These are phyloP conservation scores for Matsumyia berberina DNA, from an alignment of 2,888 invertebrate genomes.

Conservation along the genomic window DNA sequence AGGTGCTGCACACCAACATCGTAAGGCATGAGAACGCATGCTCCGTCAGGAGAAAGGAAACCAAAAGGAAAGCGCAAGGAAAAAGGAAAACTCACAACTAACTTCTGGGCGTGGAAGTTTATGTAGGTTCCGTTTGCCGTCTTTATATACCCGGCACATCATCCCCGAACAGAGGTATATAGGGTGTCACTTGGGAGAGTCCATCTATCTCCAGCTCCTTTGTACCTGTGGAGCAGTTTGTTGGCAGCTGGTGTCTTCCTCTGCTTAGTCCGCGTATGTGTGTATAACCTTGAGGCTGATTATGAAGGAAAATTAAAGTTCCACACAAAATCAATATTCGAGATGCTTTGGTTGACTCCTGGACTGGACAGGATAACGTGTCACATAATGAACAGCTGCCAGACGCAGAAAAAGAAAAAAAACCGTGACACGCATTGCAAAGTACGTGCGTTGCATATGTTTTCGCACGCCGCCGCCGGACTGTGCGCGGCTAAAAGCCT, in stretches of 20 bases:
- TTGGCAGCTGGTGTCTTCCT: conserved; percentile 44
- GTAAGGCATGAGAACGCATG: conserved; percentile 71
- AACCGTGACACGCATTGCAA: conserved; percentile 63
- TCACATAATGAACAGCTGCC: conserved; percentile 72
- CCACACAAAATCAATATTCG: conserved; percentile 71
- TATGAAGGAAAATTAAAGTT: conserved; percentile 67
- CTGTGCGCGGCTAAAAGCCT: conserved; percentile 20
- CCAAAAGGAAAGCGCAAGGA: conserved; percentile 55
- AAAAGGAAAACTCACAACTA: conserved; percentile 13
- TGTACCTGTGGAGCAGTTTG: conserved; percentile 69
- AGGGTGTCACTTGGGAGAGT: conserved; percentile 56
- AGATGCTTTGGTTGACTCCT: conserved; percentile 41
- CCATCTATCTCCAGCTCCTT: conserved; percentile 68
- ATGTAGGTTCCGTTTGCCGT: conserved; percentile 62
- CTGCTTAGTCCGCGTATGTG: conserved; percentile 20
- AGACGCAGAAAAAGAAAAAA: conserved; percentile 40
- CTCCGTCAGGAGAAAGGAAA: conserved; percentile 50
- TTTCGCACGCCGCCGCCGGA: conserved; percentile 50
- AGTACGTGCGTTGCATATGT: conserved; percentile 74
- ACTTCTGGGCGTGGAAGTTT: conserved; percentile 75
- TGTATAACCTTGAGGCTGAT: conserved; percentile 71
- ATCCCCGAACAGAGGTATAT: conserved; percentile 28
- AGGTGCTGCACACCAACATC: conserved; percentile 48
- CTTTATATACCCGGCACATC: conserved; percentile 19
- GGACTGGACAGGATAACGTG: conserved; percentile 49